Evolutionary conservation across 1,140 invertebrate species (phyloP).

Genomic region (Brachionus asplanchnoidis): DNA sequence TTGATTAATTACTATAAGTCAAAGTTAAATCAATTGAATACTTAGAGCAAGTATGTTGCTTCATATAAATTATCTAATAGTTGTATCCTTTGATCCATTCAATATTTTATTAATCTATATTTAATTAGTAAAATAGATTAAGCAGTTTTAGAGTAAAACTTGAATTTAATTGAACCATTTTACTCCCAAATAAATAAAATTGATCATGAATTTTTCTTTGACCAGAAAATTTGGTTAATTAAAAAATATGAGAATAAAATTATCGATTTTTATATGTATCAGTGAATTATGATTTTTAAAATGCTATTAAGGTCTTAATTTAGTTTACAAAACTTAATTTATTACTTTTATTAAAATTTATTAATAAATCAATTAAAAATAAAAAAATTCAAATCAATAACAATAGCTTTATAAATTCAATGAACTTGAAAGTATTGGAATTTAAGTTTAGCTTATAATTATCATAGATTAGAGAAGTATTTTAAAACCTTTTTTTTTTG

Average conservation of each 20-base stretch:
- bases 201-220: neutral
- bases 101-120: too few relatives aligned
- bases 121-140: too few relatives aligned
- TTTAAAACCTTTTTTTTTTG: neutral
- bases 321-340: neutral
- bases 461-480: neutral
- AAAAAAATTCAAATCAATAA: neutral
- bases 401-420: neutral
- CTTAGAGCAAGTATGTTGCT: too few relatives aligned
- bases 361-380: neutral
- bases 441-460: neutral
- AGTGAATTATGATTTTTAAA: neutral
- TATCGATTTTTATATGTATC: neutral
- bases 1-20: too few relatives aligned
- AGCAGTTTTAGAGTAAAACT: too few relatives aligned
- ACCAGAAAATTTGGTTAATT: neutral
- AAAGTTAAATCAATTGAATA: too few relatives aligned
- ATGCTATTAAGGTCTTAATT: neutral
- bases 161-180: too few relatives aligned
- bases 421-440: neutral
- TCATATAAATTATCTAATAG: too few relatives aligned
- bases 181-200: too few relatives aligned
- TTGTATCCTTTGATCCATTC: too few relatives aligned
- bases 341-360: neutral
- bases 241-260: neutral